Evolutionary conservation across 2,888 invertebrate species (phyloP).

Genomic region (Netelia melanura): DNA sequence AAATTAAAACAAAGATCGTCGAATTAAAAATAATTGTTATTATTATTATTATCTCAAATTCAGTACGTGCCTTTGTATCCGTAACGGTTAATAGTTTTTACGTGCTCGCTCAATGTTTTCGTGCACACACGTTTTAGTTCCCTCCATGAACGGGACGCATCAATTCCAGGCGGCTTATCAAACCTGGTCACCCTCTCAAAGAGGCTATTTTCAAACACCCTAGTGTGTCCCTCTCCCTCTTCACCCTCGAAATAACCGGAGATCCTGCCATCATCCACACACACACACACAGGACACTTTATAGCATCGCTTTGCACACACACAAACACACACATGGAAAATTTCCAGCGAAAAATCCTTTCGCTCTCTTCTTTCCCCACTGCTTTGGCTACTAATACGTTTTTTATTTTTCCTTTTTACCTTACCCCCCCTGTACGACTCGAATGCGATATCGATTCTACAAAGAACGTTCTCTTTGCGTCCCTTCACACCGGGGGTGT

Average conservation of each 20-base stretch:
- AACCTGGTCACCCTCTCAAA: conserved; percentile 67
- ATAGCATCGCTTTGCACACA: conserved; percentile 11
- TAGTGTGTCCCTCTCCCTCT: conserved; percentile 28
- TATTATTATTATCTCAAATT: no score
- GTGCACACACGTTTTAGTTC: conserved; percentile 30
- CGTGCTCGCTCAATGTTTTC: conserved; percentile 18
- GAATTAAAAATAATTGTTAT: no score
- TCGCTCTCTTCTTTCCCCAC: conserved; percentile 12
- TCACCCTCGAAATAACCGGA: conserved; percentile 9
- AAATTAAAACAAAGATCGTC: no score
- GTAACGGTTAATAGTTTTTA: neutral
- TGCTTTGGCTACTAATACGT: conserved; percentile 25
- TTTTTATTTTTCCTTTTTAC: conserved; percentile 29
- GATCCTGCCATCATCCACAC: conserved; percentile 14
- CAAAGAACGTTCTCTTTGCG: neutral
- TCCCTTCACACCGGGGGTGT: neutral
- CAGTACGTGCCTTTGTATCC: no score
- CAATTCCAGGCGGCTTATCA: conserved; percentile 70
- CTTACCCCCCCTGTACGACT: neutral
- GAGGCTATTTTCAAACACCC: conserved; percentile 66
- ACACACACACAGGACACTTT: conserved; percentile 37
- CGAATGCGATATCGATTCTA: conserved; percentile 33
- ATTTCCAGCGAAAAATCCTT: conserved; percentile 56
- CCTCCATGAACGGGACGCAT: conserved; percentile 62
- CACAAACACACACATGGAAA: neutral